These are phyloP conservation scores for Notechis scutatus DNA, from an alignment of 2,113 vertebrate genomes.

Conservation along the genomic window DNA sequence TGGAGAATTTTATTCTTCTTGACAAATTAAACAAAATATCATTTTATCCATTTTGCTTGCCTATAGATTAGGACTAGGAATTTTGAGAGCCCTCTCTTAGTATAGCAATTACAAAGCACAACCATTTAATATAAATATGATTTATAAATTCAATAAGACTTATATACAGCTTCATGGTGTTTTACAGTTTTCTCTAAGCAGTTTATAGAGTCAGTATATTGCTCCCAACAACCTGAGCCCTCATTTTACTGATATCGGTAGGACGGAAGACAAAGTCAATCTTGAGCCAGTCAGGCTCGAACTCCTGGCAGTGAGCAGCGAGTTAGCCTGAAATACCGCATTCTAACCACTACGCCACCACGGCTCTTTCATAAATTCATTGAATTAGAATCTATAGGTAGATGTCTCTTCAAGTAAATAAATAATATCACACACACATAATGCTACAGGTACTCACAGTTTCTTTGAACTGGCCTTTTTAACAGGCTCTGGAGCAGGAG, in stretches of 20 bases:
- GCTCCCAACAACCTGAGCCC: background rate
- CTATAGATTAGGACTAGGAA: background rate
- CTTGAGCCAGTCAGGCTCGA: background rate
- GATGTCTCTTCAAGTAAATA: background rate
- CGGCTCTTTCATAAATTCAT: background rate
- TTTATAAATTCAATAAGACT: background rate
- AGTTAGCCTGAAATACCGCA: background rate
- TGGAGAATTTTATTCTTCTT: background rate
- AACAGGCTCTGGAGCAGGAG: background rate
- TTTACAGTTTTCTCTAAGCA: background rate
- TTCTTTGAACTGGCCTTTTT: constrained; percentile 19
- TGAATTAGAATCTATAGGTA: too few species aligned
- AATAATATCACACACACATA: background rate
- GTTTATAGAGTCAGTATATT: background rate
- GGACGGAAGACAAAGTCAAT: background rate
- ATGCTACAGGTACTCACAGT: background rate
- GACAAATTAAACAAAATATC: background rate
- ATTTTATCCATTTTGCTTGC: background rate
- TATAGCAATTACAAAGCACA: background rate
- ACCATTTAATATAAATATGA: background rate
- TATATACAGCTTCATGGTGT: background rate
- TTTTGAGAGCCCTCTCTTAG: background rate
- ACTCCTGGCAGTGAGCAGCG: background rate
- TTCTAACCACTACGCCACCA: background rate
- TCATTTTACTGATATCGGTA: background rate